Percentiles rank a stretch among this genome's conserved stretches.
Conservation (phyloP, 2,888 invertebrate species). For the Eupeodes luniger region DNA sequence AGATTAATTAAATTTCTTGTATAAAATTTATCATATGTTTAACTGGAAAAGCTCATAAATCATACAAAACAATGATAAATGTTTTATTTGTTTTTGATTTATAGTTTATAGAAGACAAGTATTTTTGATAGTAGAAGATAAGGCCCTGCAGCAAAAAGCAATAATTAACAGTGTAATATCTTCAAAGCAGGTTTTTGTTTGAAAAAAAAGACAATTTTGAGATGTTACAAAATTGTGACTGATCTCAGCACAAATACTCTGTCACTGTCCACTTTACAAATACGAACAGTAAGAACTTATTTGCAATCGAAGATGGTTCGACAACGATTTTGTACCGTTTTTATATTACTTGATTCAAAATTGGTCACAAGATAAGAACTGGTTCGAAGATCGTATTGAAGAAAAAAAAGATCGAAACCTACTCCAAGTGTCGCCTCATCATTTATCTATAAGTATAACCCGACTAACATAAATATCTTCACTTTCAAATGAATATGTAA, state of each 20-base stretch:
- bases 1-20: too few relatives aligned
- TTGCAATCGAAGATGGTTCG: background rate
- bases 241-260: too few relatives aligned
- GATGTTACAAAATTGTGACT: too few relatives aligned
- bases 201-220: too few relatives aligned
- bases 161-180: too few relatives aligned
- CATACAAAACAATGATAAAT: background rate
- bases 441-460: constrained; percentile 1
- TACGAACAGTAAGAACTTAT: too few relatives aligned
- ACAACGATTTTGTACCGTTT: background rate
- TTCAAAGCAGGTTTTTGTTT: too few relatives aligned
- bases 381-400: background rate
- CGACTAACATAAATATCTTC: constrained; percentile 50
- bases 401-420: background rate
- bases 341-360: background rate
- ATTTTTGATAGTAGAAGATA: background rate
- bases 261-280: too few relatives aligned
- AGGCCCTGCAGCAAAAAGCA: background rate
- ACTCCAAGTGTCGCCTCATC: constrained; percentile 32
- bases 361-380: background rate
- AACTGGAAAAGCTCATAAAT: background rate
- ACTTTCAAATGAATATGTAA: constrained; percentile 30
- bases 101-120: background rate
- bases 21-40: too few relatives aligned
- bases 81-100: constrained; percentile 5